Evolutionary conservation across 1,140 invertebrate species (phyloP).

Genomic region (Oscheius sp.): DNA sequence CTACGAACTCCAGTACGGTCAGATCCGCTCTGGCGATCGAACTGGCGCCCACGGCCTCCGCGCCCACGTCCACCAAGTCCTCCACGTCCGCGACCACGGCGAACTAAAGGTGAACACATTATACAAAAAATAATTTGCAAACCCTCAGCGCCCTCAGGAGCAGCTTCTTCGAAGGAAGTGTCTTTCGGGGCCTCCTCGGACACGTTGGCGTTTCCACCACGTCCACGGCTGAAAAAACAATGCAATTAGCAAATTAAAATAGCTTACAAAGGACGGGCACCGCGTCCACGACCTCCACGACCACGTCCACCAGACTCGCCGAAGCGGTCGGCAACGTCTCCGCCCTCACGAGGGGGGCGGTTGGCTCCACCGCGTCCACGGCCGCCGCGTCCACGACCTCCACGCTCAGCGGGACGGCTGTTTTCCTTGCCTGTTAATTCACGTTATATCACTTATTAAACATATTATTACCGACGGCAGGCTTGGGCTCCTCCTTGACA

Average conservation of each 20-base stretch:
- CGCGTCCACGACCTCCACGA: slow-evolving; percentile 27
- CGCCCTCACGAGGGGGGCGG: slow-evolving; percentile 23
- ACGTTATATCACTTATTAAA: too few relatives aligned
- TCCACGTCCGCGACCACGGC: slow-evolving; percentile 29
- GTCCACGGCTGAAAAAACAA: not conserved
- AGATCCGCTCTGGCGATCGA: slow-evolving; percentile 43
- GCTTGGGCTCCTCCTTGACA: slow-evolving; percentile 4
- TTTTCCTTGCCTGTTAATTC: too few relatives aligned
- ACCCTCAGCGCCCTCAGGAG: slow-evolving; percentile 9
- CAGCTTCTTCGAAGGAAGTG: not conserved
- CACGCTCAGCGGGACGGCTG: slow-evolving; percentile 31
- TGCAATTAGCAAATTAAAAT: not conserved
- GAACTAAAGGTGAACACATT: too few relatives aligned
- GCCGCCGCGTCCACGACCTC: slow-evolving; percentile 30
- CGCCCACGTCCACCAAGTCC: slow-evolving; percentile 27
- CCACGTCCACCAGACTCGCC: slow-evolving; percentile 15
- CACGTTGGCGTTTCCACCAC: slow-evolving; percentile 18
- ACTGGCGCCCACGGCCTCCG: slow-evolving; percentile 40
- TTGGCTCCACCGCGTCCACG: slow-evolving; percentile 36
- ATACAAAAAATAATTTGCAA: too few relatives aligned
- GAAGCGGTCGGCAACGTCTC: slow-evolving; percentile 24
- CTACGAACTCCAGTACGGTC: slow-evolving; percentile 41
- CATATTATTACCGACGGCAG: slow-evolving; percentile 16
- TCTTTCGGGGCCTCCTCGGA: slow-evolving; percentile 8
- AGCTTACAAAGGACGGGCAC: not conserved